Conservation (phyloP, 1,140 invertebrate species). For the Colletes gigas region DNA sequence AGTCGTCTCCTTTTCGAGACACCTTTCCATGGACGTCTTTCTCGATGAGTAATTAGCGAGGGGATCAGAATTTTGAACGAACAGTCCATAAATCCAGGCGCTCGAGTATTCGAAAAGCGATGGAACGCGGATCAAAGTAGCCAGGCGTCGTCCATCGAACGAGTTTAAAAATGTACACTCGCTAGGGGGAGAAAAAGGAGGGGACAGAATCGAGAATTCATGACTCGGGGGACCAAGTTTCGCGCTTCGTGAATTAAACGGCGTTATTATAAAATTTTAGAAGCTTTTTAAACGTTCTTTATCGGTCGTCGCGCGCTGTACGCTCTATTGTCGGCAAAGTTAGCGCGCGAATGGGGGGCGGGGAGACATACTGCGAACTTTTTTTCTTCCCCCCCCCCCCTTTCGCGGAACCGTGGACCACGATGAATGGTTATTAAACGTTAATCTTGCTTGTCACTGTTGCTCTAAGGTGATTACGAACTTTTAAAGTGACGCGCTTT, state of each 20-base stretch:
- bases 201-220: not conserved
- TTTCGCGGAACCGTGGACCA: not conserved
- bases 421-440: constrained; percentile 18
- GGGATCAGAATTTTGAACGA: too few species aligned
- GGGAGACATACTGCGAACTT: not conserved
- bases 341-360: too few species aligned
- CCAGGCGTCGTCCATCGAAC: too few species aligned
- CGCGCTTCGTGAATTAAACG: not conserved
- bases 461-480: constrained; percentile 22
- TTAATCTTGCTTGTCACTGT: constrained; percentile 37
- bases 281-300: not conserved
- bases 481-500: constrained; percentile 38
- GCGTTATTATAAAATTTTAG: not conserved
- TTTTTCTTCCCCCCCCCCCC: not conserved
- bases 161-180: too few species aligned
- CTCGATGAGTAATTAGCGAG: too few species aligned
- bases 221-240: not conserved
- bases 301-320: not conserved
- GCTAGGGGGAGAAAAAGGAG: not conserved
- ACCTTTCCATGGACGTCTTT: too few species aligned
- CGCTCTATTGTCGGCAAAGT: not conserved
- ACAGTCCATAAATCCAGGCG: too few species aligned
- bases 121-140: too few species aligned
- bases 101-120: too few species aligned
- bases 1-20: too few species aligned